Evolutionary conservation across 1,140 invertebrate species (phyloP).

Genomic region (Magallana gigas): DNA sequence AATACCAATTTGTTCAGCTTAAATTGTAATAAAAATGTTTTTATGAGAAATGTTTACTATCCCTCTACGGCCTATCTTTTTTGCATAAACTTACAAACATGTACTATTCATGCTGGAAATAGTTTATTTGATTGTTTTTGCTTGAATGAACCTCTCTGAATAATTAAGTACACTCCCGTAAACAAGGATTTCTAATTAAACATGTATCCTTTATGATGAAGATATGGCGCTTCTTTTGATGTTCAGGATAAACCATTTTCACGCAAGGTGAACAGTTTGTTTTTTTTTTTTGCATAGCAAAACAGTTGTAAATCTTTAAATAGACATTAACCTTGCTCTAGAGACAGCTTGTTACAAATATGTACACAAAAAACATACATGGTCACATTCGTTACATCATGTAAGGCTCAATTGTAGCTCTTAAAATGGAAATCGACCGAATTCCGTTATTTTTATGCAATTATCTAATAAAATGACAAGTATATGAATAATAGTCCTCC

Average conservation of each 20-base stretch:
- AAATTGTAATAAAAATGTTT: no score
- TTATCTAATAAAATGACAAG: constrained; percentile 23
- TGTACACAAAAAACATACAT: neutral
- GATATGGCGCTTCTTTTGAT: neutral
- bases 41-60: no score
- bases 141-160: constrained; percentile 10
- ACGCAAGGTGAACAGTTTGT: neutral
- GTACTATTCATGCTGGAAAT: constrained; percentile 8
- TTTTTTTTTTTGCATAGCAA: neutral
- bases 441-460: constrained; percentile 15
- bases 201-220: neutral
- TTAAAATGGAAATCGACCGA: constrained; percentile 16
- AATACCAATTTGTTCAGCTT: no score
- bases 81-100: neutral
- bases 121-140: neutral
- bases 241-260: neutral
- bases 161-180: constrained; percentile 7
- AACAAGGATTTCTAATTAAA: neutral
- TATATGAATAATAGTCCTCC: neutral
- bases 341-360: neutral
- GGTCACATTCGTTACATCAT: neutral
- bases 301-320: neutral
- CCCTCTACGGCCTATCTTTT: no score
- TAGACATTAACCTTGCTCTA: no score
- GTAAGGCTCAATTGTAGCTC: neutral